phyloP scores from a whole-genome alignment of 2,797 vertebrate genomes.

The Apodemus agrarius region DNA sequence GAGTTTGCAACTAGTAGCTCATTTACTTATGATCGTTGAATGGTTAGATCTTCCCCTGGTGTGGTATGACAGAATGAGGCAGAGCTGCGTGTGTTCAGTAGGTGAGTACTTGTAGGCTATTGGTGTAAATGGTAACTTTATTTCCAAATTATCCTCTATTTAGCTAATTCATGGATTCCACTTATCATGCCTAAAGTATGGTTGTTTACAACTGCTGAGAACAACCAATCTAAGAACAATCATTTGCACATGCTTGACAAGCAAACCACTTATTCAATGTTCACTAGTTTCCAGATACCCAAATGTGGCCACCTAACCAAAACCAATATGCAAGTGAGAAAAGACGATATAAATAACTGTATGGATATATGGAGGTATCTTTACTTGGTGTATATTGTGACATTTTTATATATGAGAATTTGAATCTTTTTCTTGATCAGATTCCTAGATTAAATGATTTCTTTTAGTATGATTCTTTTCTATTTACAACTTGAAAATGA shows the following conservation, averaged over 20 bases:
- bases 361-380: neutral
- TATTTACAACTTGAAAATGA: slow-evolving; percentile 34
- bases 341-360: neutral
- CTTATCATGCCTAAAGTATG: neutral
- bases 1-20: neutral
- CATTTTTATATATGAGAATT: neutral
- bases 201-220: neutral
- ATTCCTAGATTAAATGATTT: neutral
- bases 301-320: neutral
- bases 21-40: neutral
- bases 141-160: neutral
- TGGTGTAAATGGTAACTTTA: neutral
- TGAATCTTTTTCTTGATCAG: neutral
- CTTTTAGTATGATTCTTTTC: neutral
- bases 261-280: neutral
- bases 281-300: neutral
- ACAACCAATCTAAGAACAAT: neutral
- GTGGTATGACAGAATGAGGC: neutral
- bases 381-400: neutral
- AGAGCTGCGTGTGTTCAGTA: neutral
- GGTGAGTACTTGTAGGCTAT: rapidly evolving
- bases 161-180: neutral
- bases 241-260: neutral
- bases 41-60: neutral
- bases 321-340: neutral